Base-by-base conservation (phyloP, 2,797 vertebrate species). In the Danio kyathit region DNA sequence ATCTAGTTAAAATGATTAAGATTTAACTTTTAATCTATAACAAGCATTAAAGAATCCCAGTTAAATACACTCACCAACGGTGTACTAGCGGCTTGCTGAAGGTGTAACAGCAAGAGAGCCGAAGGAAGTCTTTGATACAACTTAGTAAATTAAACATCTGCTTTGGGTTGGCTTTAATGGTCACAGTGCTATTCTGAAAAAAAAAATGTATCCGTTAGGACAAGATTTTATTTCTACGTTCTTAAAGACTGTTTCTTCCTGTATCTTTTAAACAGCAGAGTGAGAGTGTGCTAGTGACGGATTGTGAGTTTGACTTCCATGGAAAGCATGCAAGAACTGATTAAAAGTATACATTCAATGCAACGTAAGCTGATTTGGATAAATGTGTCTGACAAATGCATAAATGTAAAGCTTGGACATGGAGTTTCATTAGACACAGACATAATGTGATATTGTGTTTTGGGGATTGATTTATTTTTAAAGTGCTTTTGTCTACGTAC, bases 401-500 rank as follows among this genome's bases (percentile, higher is more conserved):
- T 29, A 29, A 29, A 29, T 29, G 29, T 29, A 29, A 29, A 29
- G 29, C 29, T 29, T 29, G n/a, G n/a, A n/a, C n/a, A n/a, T n/a
- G 29, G 29, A 29, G 3, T 1, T 29, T 29, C 3, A 29, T 29
- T 29, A 56, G 54, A 41, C 14, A 13, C 64, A 66, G n/a, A 7
- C 13, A 54, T 60, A 74, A 49, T 69, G 38, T 44, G 73, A 59
- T 63, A 69, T 66, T 54, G 70, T 48, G 11, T 70, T 81, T 52
- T 72, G 63, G 21, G 60, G 8, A 49, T 69, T 65, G 17, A 49
- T 64, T 80, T 5, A 63, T 52, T 75, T 79, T 67, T 67, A 41
- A 59, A 74, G 38, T 13, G 19, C 51, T 69, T 85, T 57, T 64
- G 52, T 73, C 48, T 43, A 51, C 49, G 70, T 72, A 54, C 73